Conservation (phyloP, 2,888 invertebrate genomes). For the Lasius platythorax region DNA sequence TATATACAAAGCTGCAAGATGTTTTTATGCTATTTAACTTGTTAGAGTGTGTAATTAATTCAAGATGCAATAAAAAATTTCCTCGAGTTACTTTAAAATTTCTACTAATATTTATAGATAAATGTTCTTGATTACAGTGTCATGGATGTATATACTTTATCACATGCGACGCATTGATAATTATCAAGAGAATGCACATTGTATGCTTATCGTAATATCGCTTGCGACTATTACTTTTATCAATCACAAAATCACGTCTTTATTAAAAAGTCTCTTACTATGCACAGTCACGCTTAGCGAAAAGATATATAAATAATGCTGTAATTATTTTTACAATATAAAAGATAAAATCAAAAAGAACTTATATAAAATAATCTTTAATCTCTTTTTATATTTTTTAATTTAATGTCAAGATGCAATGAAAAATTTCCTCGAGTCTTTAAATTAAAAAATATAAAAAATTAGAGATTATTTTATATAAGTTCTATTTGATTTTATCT, state of each 20-base stretch:
- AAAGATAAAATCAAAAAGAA: background rate
- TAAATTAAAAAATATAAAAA: background rate
- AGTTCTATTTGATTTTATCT: background rate
- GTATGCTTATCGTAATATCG: background rate
- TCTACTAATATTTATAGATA: background rate
- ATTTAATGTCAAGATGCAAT: background rate
- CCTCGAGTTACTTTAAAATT: background rate
- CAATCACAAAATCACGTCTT: background rate
- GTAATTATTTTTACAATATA: background rate
- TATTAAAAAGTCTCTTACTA: background rate
- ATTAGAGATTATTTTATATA: background rate
- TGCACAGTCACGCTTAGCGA: background rate
- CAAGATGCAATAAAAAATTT: background rate
- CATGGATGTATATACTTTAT: background rate
- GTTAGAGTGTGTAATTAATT: background rate
- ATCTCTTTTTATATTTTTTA: background rate
- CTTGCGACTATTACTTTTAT: background rate
- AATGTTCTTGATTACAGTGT: background rate
- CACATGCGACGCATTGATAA: background rate
- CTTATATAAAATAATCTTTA: background rate
- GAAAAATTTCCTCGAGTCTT: too few species aligned
- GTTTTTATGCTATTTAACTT: background rate
- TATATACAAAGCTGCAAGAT: background rate
- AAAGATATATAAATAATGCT: background rate
- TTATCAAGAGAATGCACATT: background rate